Base-by-base conservation (phyloP, 1,140 invertebrate species). In the Lepidotrigona ventralis region DNA sequence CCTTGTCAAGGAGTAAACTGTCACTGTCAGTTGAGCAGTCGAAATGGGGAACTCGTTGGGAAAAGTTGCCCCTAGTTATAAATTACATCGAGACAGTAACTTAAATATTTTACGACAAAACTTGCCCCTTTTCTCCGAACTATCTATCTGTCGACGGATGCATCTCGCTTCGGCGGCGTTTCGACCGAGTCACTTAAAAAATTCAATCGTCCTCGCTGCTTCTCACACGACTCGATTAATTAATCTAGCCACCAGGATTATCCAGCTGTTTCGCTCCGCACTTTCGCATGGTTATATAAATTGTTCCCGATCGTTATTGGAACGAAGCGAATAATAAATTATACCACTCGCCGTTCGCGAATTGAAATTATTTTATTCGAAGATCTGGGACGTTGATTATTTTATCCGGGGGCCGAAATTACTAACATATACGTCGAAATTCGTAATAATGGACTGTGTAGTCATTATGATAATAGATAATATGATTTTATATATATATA, bases 1-100 rank as follows among this genome's bases (percentile, higher is more conserved):
- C 75, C 68, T 66, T 74, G 83, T 87, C 83, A 83, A 70, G 79
- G 60, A 85, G 74, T 75, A 85, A 88, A 88, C 83, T 85, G 81
- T 85, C 71, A 74, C 72, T 85, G 76, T 85, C 83, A 76, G 70
- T 79, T 54, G 64, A 54, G 54, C n/a, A 71, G 69, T 85, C 63
- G 63, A 58, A 51, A 70, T 23, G 70, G 60, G 60, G 29, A 19
- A 46, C 75, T 68, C 74, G 56, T 15, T 68, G 46, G 9, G 54
- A 85, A n/a, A 83, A 85, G 53, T 58, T 63, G 26, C 60, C 58
- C 63, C 75, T 56, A 73, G 53, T 78, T 85, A 84, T 85, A 85
- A 88, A 88, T 88, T 64, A 79, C 56, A 87, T 74, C 74, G 60
- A 23, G 73, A 77, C 66, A 26, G 73, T 17, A 66, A 75, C 81